Evolutionary conservation across 2,797 vertebrate species (phyloP).

Genomic region (Tolypeutes matacus): DNA sequence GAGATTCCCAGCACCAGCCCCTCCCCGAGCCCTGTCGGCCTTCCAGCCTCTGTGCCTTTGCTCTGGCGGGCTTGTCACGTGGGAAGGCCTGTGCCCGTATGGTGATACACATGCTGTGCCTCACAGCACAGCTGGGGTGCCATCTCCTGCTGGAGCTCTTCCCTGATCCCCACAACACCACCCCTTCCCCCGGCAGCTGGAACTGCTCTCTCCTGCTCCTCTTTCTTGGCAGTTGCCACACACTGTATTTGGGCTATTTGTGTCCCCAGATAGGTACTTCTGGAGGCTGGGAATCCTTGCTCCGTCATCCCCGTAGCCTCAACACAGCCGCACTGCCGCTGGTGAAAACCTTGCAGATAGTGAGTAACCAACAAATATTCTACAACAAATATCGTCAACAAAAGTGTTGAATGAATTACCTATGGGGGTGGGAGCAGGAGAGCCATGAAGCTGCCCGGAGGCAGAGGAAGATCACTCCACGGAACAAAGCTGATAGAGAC

Average conservation of each 20-base stretch:
- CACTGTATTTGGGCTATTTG: background rate
- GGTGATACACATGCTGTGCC: background rate
- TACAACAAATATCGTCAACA: background rate
- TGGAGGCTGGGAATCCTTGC: background rate
- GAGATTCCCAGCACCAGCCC: background rate
- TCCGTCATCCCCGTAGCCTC: background rate
- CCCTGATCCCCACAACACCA: background rate
- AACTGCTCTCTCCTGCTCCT: background rate
- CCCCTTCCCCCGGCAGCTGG: too few species aligned
- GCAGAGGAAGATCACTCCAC: background rate
- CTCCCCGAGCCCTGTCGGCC: too few species aligned
- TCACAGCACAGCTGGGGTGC: background rate
- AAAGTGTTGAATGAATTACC: background rate
- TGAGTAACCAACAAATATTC: background rate
- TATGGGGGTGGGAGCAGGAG: background rate
- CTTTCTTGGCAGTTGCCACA: rapidly evolving
- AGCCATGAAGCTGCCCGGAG: background rate
- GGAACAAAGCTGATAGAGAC: background rate
- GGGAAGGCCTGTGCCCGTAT: background rate
- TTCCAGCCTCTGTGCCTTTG: background rate
- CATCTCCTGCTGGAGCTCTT: background rate
- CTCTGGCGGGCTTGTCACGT: background rate
- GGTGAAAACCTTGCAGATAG: background rate
- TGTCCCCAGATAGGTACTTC: background rate
- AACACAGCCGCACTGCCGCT: rapidly evolving